Conservation (phyloP, 2,797 vertebrate genomes). For the Argya squamiceps region DNA sequence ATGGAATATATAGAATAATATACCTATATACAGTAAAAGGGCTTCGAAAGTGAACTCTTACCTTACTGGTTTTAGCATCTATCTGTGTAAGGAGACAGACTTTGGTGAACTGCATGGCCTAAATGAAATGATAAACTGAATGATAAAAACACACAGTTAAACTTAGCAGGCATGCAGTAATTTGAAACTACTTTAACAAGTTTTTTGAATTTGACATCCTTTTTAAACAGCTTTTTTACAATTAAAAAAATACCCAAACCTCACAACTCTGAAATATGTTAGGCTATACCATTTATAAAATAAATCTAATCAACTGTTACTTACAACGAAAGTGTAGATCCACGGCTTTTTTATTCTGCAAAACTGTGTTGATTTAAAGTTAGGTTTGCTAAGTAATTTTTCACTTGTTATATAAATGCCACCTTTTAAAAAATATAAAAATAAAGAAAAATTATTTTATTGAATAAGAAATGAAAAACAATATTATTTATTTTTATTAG, state of each 20-base stretch:
- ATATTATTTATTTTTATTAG: neutral
- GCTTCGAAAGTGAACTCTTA: neutral
- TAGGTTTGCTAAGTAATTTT: neutral
- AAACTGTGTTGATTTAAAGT: neutral
- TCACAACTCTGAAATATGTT: neutral
- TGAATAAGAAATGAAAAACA: neutral
- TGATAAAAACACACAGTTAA: neutral
- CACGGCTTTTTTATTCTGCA: neutral
- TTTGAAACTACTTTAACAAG: neutral
- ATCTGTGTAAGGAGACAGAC: neutral
- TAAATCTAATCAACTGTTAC: neutral
- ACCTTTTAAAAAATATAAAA: neutral
- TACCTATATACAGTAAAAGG: neutral
- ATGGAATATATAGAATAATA: neutral
- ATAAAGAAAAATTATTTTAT: neutral
- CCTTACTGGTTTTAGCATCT: neutral
- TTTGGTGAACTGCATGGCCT: neutral
- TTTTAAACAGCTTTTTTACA: neutral
- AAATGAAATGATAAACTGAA: neutral
- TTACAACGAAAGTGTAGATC: neutral
- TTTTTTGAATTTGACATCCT: neutral
- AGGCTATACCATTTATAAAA: neutral
- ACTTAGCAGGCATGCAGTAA: neutral
- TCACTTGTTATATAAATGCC: neutral
- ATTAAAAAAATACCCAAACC: neutral